Evolutionary conservation across 2,888 invertebrate species (phyloP).

Genomic region (Leucania comma): DNA sequence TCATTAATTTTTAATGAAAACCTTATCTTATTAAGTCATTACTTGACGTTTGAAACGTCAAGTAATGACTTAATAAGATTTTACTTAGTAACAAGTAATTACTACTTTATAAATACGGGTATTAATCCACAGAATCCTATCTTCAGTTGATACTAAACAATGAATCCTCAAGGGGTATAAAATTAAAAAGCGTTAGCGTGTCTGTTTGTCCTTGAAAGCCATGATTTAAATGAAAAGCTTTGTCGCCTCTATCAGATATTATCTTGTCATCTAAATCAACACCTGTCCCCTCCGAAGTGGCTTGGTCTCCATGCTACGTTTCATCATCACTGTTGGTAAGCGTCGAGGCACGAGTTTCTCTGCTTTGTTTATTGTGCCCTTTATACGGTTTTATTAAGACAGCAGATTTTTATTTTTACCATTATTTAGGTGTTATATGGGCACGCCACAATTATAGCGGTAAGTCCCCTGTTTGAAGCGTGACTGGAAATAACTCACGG

Average conservation of each 20-base stretch:
- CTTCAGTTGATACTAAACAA: slow-evolving; percentile 14
- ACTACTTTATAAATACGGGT: too few species aligned
- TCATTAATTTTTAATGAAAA: too few species aligned
- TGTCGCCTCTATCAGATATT: slow-evolving; percentile 65
- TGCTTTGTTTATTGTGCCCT: slow-evolving; percentile 46
- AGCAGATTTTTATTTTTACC: slow-evolving; percentile 12
- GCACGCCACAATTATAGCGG: too few species aligned
- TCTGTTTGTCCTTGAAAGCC: slow-evolving; percentile 45
- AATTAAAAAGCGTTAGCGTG: slow-evolving; percentile 33
- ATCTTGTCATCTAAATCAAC: slow-evolving; percentile 64
- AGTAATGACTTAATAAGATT: too few species aligned
- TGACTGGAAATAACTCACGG: too few species aligned
- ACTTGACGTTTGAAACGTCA: too few species aligned
- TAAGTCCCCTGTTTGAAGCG: too few species aligned
- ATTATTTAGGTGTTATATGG: too few species aligned
- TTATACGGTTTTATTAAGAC: slow-evolving; percentile 29
- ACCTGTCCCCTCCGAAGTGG: slow-evolving; percentile 50
- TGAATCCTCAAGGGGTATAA: slow-evolving; percentile 11
- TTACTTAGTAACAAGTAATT: too few species aligned
- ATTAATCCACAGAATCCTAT: neutral
- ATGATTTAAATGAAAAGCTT: slow-evolving; percentile 62
- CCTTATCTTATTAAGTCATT: too few species aligned
- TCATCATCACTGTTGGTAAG: slow-evolving; percentile 39
- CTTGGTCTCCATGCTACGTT: slow-evolving; percentile 30
- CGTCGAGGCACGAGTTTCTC: slow-evolving; percentile 21